Evolutionary conservation across 2,888 invertebrate species (phyloP), one percentile per base, ranked within the genome.

Genomic region (Sacculina carcini): DNA sequence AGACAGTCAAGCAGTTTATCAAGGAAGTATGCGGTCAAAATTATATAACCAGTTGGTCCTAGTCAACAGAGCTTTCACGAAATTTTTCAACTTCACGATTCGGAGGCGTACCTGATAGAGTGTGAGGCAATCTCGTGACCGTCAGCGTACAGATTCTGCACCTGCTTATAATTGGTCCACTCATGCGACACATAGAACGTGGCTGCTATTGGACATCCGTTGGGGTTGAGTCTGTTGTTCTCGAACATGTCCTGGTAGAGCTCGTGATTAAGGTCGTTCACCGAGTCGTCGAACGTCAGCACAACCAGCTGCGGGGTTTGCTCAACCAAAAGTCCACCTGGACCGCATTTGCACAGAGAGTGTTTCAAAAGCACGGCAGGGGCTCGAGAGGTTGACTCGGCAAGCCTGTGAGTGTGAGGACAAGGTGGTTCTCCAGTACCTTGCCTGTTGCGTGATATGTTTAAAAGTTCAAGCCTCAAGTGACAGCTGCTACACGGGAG

Each of bases 51-150:
- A n/a, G n/a, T n/a, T n/a, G n/a, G n/a, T n/a, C n/a, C n/a, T n/a
- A 16, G 14, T 23, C 2, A 14, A 16, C 16, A 23, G 10, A 40
- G 16, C 4, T 5, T 32, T 14, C n/a, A 3, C 29, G 12, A 12
- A 19, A 54, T n/a, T n/a, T n/a, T n/a, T n/a, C n/a, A n/a, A n/a
- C n/a, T n/a, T n/a, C n/a, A n/a, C 12, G 12, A n/a, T 10, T 19
- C 7, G 7, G 23, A 4, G n/a, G n/a, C 57, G 55, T 51, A 57
- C 56, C 54, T 54, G 64, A 96, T 80, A 59, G 94, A 92, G 70
- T 96, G 94, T 57, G 90, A 89, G 57, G 90, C 96, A 69, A 96
- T 84, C 73, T 96, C 94, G 66, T 94, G 92, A 63, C 94, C 92
- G 63, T 78, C 76, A 58, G 87, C 73, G 69, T 92, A 89, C 57